These are phyloP conservation scores for Leuciscus idus DNA, from an alignment of 2,113 vertebrate genomes.

Conservation along the genomic window DNA sequence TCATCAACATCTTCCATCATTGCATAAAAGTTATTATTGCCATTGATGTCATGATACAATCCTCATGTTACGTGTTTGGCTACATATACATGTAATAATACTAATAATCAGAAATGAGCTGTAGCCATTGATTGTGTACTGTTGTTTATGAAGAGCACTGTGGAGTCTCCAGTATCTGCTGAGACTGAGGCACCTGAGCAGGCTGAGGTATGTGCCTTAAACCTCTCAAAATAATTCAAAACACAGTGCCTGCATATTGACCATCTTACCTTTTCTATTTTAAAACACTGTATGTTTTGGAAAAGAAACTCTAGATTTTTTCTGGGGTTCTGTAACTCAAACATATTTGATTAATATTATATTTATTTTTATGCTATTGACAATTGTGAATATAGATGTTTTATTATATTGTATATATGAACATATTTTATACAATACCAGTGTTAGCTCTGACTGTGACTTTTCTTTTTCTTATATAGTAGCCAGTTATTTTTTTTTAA, in stretches of 20 bases:
- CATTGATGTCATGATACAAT: not conserved
- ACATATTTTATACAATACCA: not conserved
- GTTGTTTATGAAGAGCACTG: slow-evolving; percentile 56
- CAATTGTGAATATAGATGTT: not conserved
- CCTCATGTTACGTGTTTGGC: not conserved
- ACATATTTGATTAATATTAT: not conserved
- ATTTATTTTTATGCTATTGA: not conserved
- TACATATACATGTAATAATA: not conserved
- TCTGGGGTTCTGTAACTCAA: not conserved
- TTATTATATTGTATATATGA: not conserved
- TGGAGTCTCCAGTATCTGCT: slow-evolving; percentile 66
- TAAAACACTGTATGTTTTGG: not conserved
- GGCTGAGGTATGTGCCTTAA: slow-evolving; percentile 66
- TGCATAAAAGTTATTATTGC: not conserved
- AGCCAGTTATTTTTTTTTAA: not conserved
- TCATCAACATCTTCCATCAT: not conserved
- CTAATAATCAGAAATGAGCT: not conserved
- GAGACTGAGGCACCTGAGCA: slow-evolving; percentile 68
- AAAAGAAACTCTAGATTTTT: not conserved
- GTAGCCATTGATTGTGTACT: slow-evolving; percentile 44
- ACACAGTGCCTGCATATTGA: not conserved
- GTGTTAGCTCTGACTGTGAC: not conserved
- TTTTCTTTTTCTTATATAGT: not conserved
- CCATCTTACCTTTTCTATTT: not conserved
- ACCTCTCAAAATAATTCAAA: slow-evolving; percentile 4